Base-by-base conservation (phyloP, 1,140 invertebrate genomes). In the Brachionus rubens region DNA sequence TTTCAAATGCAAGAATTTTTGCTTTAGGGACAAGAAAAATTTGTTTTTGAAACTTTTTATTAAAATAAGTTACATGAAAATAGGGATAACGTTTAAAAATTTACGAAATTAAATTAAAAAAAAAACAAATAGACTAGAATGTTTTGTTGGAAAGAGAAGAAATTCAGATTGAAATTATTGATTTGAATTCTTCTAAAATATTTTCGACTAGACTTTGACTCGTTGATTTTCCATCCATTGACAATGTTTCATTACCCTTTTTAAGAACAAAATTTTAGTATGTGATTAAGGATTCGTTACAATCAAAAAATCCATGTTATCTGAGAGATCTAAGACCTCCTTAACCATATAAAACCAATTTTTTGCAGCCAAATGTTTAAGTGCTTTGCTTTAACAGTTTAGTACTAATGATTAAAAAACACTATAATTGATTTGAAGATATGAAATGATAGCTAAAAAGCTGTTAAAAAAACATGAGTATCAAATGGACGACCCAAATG, bases 121-220 rank as follows among this genome's bases (percentile, higher is more conserved):
- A 52, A 59, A 12, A 33, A 59, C 19, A 59, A 59, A 36, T 40
- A 59, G 54, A 59, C 54, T 59, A 59, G 30, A 40, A 40, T 33
- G 30, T 16, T 59, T 12, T 3, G 16, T 30, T 10, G 21, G 9
- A 36, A 36, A 36, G 9, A 36, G 9, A 36, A 5, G 3, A 36
- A 36, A 33, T 10, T 40, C 36, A 59, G 19, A 19, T 16, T 4
- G 54, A 59, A 9, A 70, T 5, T 10, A 70, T 6, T 46, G 65
- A 24, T 30, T 48, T 47, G 3, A 72, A 72, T 40, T 72, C 68
- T 33, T 72, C 68, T 28, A 72, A 30, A 26, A 72, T n/a, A 24
- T 48, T 50, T 50, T 72, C 68, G 14, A 50, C 30, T n/a, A 72
- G 36, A 24, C 24, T 12, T 30, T 50, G 68, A 54, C 26, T 72